A percentile compares a stretch with the other conserved stretches of the same genome.
phyloP scores from a whole-genome alignment of 2,113 vertebrate genomes.

The Tragelaphus scriptus region DNA sequence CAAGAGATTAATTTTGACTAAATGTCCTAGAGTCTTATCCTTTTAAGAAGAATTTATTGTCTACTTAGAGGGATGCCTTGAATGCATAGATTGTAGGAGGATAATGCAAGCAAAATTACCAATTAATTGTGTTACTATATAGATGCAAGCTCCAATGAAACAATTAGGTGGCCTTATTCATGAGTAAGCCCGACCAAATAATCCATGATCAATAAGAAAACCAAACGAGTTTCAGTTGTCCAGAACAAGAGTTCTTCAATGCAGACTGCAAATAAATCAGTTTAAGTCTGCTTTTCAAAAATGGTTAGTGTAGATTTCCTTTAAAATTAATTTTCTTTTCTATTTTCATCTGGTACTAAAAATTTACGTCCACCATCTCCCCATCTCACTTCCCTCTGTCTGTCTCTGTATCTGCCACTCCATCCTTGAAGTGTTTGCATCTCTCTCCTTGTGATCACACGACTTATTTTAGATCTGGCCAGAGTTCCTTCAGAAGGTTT shows the following conservation, averaged over 20 bases:
- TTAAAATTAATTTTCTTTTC: conserved; percentile 28
- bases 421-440: conserved; percentile 25
- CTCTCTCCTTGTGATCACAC: conserved; percentile 28
- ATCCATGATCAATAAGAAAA: background rate
- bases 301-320: background rate
- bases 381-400: background rate
- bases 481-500: conserved; percentile 42
- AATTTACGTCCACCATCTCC: background rate
- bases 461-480: conserved; percentile 54
- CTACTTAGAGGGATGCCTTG: background rate
- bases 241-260: background rate
- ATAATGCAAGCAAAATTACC: background rate
- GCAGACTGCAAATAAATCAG: background rate
- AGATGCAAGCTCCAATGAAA: background rate
- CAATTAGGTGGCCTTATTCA: background rate
- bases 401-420: background rate
- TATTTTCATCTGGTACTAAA: background rate
- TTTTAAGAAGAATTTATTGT: background rate
- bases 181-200: background rate
- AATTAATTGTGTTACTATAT: background rate
- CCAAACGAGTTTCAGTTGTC: background rate
- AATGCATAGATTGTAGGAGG: background rate
- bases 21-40: background rate
- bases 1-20: background rate
- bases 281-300: background rate